phyloP scores from a whole-genome alignment of 2,113 vertebrate species.

The Caranx melampygus region DNA sequence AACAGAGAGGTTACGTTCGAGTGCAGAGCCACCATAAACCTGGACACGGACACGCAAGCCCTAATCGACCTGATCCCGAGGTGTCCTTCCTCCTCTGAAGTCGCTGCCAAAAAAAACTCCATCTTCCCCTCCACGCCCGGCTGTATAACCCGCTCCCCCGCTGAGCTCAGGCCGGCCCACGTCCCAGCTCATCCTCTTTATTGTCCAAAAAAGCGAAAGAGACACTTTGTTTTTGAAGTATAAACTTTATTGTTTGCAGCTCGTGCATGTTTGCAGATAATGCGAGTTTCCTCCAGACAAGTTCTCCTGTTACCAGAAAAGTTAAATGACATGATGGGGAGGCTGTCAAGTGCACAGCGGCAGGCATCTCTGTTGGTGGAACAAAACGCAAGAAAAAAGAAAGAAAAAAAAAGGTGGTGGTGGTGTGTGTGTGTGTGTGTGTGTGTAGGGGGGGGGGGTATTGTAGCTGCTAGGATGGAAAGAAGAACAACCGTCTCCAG shows the following conservation, averaged over 20 bases:
- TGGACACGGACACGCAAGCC: conserved; percentile 58
- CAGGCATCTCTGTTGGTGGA: conserved; percentile 58
- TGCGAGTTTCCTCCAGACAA: conserved; percentile 85
- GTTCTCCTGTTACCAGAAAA: conserved; percentile 80
- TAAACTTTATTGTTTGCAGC: conserved; percentile 3
- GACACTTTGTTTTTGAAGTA: background rate
- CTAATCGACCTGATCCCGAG: conserved; percentile 69
- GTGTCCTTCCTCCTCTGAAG: conserved; percentile 69
- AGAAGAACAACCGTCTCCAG: conserved; percentile 85
- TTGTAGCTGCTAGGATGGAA: conserved; percentile 86
- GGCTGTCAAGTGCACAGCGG: conserved; percentile 85
- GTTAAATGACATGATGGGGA: conserved; percentile 89
- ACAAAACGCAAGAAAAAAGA: background rate
- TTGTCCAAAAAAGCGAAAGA: background rate
- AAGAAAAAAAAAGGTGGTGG: no score
- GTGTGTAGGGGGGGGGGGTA: conserved; percentile 25
- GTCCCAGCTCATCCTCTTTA: conserved; percentile 32
- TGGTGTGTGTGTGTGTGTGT: no score
- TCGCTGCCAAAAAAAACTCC: conserved; percentile 50
- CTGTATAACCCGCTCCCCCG: conserved; percentile 18
- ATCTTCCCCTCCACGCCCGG: conserved; percentile 16
- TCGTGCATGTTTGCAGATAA: conserved; percentile 42
- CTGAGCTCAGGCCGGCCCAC: conserved; percentile 18
- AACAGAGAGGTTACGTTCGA: conserved; percentile 73
- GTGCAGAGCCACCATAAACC: conserved; percentile 67